Evolutionary conservation across 2,113 vertebrate species (phyloP).

Genomic region (Bagarius yarrelli): DNA sequence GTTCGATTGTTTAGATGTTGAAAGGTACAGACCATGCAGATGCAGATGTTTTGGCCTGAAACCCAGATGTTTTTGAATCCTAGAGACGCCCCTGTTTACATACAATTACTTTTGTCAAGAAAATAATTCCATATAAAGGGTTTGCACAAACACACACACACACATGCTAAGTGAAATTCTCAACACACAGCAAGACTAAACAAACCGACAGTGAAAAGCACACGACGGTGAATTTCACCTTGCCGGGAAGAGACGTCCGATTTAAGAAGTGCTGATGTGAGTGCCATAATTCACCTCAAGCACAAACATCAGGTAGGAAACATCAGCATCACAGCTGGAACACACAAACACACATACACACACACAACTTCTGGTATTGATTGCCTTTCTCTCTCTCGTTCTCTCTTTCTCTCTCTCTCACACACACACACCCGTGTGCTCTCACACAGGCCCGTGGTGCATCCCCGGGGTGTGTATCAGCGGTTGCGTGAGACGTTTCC

Average conservation of each 20-base stretch:
- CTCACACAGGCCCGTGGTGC: background rate
- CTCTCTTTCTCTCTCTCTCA: background rate
- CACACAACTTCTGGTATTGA: constrained; percentile 22
- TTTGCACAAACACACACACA: background rate
- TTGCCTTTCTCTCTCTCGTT: background rate
- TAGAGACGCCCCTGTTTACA: constrained; percentile 6
- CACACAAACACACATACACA: background rate
- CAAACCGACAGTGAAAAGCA: background rate
- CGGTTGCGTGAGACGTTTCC: constrained; percentile 84
- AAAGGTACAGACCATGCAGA: constrained; percentile 4
- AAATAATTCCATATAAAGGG: constrained; percentile 9
- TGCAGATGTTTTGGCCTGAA: background rate
- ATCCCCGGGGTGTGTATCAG: constrained; percentile 74
- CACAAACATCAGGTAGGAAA: constrained; percentile 21
- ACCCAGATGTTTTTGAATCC: constrained; percentile 1
- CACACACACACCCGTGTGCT: background rate
- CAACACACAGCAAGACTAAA: constrained; percentile 11
- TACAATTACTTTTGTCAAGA: constrained; percentile 16
- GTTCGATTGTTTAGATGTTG: background rate
- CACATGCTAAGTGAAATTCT: background rate
- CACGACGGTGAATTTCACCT: background rate
- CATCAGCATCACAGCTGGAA: constrained; percentile 18
- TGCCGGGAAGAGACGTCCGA: background rate
- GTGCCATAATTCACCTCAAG: constrained; percentile 13
- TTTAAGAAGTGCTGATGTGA: background rate